Conservation (phyloP, 2,113 vertebrate species). For the Ranitomeya imitator region DNA sequence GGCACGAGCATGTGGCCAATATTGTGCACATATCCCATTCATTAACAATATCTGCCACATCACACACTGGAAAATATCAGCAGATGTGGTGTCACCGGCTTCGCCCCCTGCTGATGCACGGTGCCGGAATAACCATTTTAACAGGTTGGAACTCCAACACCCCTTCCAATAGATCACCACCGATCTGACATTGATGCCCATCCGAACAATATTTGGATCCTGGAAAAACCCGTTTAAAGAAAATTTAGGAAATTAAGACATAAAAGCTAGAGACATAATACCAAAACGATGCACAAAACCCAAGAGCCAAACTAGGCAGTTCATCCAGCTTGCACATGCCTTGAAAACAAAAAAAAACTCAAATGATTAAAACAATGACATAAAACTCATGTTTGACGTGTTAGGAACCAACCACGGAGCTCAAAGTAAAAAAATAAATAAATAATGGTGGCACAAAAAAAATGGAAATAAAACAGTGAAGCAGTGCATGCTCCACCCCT, state of each 20-base stretch:
- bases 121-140: no score
- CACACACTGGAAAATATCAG: no score
- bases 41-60: no score
- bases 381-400: conserved; percentile 20
- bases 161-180: no score
- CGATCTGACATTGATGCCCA: no score
- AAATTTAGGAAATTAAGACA: neutral
- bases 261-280: conserved; percentile 12
- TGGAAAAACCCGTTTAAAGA: no score
- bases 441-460: conserved; percentile 58
- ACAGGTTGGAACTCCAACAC: no score
- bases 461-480: conserved; percentile 63
- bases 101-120: no score
- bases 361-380: conserved; percentile 63
- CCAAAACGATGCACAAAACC: conserved; percentile 57
- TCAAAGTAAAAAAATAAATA: conserved; percentile 63
- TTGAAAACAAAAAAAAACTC: conserved; percentile 62
- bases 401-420: conserved; percentile 70
- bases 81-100: no score
- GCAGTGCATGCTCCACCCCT: conserved; percentile 78
- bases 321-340: conserved; percentile 89
- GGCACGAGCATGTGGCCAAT: no score
- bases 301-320: conserved; percentile 78
- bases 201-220: no score
- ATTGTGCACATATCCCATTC: no score